Evolutionary conservation across 1,140 invertebrate species (phyloP).

Genomic region (Idris sp.): DNA sequence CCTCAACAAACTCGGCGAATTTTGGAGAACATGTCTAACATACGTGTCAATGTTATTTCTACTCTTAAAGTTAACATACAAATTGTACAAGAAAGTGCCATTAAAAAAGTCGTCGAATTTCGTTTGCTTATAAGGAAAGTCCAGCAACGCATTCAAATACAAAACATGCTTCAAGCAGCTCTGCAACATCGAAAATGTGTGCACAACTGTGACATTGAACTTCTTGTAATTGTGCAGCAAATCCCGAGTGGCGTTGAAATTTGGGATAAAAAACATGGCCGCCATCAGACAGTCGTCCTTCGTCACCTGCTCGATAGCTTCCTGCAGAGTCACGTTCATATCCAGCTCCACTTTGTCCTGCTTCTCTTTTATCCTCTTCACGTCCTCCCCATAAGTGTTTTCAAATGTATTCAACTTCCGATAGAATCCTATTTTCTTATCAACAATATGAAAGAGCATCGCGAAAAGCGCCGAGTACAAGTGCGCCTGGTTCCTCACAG

Average conservation of each 20-base stretch:
- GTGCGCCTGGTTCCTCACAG: conserved; percentile 76
- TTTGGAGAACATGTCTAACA: conserved; percentile 76
- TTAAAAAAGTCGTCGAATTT: conserved; percentile 79
- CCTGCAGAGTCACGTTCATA: conserved; percentile 8
- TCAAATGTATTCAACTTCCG: conserved; percentile 60
- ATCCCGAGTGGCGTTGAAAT: conserved; percentile 82
- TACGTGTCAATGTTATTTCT: conserved; percentile 78
- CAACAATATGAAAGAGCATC: conserved; percentile 81
- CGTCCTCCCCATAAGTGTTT: conserved; percentile 49
- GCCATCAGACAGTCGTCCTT: conserved; percentile 81
- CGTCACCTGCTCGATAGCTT: conserved; percentile 68
- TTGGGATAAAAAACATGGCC: conserved; percentile 80
- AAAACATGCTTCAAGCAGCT: conserved; percentile 81
- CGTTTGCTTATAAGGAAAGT: conserved; percentile 79
- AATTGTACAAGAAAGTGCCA: conserved; percentile 87
- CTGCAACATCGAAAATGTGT: conserved; percentile 86
- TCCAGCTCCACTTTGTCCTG: conserved; percentile 3
- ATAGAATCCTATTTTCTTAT: conserved; percentile 77
- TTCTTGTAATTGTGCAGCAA: conserved; percentile 80
- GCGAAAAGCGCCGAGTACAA: conserved; percentile 81
- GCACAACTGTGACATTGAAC: conserved; percentile 81
- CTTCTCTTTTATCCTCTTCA: conserved; percentile 1
- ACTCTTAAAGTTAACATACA: conserved; percentile 80
- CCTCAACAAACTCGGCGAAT: conserved; percentile 77
- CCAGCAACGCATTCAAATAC: conserved; percentile 83